Percentiles rank a stretch among this genome's conserved stretches.
These are phyloP conservation scores for Rissa tridactyla DNA, from an alignment of 2,113 vertebrate species.

Conservation along the genomic window DNA sequence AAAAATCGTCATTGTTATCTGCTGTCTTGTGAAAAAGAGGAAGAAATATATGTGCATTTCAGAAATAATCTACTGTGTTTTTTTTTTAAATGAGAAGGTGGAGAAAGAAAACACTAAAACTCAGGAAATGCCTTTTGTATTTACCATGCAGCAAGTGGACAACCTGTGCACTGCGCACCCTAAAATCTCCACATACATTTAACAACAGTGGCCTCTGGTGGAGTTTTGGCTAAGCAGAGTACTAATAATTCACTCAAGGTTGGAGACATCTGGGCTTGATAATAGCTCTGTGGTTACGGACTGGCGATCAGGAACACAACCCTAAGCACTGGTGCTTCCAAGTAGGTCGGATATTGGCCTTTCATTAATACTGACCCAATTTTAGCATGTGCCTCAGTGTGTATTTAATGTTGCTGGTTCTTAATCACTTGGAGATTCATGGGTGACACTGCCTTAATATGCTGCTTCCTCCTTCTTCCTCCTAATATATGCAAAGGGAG, in stretches of 20 bases:
- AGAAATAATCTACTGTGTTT: not conserved
- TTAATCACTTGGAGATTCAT: not conserved
- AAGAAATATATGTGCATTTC: not conserved
- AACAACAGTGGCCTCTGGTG: slow-evolving; percentile 70
- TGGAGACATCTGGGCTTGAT: not conserved
- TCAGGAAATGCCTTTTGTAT: not conserved
- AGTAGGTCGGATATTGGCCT: not conserved
- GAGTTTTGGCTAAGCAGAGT: slow-evolving; percentile 6
- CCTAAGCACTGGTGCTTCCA: not conserved
- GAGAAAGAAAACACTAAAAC: not conserved
- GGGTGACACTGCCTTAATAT: not conserved
- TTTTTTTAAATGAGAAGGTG: not conserved
- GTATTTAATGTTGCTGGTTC: not conserved
- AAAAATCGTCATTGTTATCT: not conserved
- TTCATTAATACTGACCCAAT: not conserved
- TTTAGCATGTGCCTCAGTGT: not conserved
- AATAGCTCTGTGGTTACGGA: not conserved
- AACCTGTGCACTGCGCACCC: not conserved
- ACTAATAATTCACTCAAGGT: not conserved
- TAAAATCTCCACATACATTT: slow-evolving; percentile 37
- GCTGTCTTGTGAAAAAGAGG: not conserved
- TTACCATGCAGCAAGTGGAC: not conserved
- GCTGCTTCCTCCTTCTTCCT: not conserved
- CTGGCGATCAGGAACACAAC: not conserved
- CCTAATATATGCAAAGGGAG: not conserved